Evolutionary conservation across 2,888 invertebrate genomes (phyloP), one percentile per base, ranked within the genome.

Genomic region (Acronicta aceris): DNA sequence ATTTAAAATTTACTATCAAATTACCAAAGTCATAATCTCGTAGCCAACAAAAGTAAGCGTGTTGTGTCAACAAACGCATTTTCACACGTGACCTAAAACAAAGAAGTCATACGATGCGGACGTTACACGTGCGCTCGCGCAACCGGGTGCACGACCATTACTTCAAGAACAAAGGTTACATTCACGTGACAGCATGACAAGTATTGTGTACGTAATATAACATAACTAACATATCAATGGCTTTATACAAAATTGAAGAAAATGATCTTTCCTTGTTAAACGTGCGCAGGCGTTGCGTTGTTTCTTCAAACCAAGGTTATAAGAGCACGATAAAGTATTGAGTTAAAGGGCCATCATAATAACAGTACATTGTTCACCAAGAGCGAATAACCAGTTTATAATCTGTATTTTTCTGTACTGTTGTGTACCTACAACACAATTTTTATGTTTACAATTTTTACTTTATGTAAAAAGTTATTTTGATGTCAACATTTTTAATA

Each of bases 81-180:
- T 43, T 40, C 25, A 55, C 36, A 52, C 73, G 73, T 61, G 70
- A 72, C 48, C 15, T 4, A 48, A 60, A 48, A 72, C 67, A 60
- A 65, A 54, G 45, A 47, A 48, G 16, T 36, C 45, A 45, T 60
- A 45, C 25, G 16, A 48, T 51, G 33, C 25, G 17, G 40, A 30
- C 36, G 16, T 52, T 67, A 61, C 70, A 55, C 70, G 70, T 72
- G 70, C 61, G 27, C 50, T n/a, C 5, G 33, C 48, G 16, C 50
- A 40, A 10, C 17, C 15, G 41, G 45, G 38, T 27, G 13, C 17
- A 42, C 17, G 21, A 13, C 51, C 41, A 52, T 50, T 55, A 65
- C 57, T 42, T 48, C 54, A 30, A 25, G 66, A 48, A 60, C 57
- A 60, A 70, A 70, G 60, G 72, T 70, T 52, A 47, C 17, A 48